Base-by-base conservation (phyloP, 2,113 vertebrate species). In the Edolisoma coerulescens region DNA sequence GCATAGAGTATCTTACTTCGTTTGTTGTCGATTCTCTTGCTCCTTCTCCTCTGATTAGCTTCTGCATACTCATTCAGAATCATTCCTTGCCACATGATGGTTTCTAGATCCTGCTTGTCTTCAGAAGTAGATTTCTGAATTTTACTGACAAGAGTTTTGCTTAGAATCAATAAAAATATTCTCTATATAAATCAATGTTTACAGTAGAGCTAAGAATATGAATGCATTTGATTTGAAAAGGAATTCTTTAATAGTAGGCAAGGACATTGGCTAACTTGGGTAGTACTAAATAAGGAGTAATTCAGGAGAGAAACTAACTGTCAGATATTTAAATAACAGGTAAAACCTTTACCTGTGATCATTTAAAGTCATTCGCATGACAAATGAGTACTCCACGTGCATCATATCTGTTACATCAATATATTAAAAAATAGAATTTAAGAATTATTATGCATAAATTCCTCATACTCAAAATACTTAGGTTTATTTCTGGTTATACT, bases 1-100 rank as follows among this genome's bases (percentile, higher is more conserved):
- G 30, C 47, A 88, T 17, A 96, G 41, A 89, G 39, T 50, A 56
- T 49, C 96, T 97, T 95, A 98, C 98, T 95, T 13, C 8, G 73
- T 89, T 91, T 97, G 52, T 24, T 61, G 77, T 56, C 7, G 9
- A 94, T 47, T 93, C 91, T 97, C 90, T 81, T 82, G 50, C 92
- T 98, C 54, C 80, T 97, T 90, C 84, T 95, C 57, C 86, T 95
- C 45, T 83, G 63, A 42, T 91, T 32, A 84, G 26, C 30, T 68
- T 47, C 63, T 59, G 56, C 45, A 32, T 61, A 61, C 57, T 65
- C 52, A 3, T 88, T 65, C 59, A 74, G 80, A 92, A 41, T 24
- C 56, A 57, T 24, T 59, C 78, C 52, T 65, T 73, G 79, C 49
- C 32, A 39, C n/a, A 21, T 28, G 26, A 44, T 73, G 10, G 30